Evolutionary conservation across 2,888 invertebrate species (phyloP).

Genomic region (Iselma pallidipennis): DNA sequence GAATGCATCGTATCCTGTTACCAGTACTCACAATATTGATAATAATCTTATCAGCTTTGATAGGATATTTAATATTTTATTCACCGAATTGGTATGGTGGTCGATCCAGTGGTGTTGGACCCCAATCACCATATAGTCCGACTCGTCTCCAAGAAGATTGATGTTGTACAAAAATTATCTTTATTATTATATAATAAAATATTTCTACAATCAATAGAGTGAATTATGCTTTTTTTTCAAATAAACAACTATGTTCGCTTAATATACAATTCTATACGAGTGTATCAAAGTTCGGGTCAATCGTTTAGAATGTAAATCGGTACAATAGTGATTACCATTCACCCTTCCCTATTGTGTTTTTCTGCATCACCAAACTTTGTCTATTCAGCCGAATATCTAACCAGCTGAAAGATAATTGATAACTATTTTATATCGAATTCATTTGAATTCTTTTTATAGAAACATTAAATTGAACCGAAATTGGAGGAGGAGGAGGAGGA

Average conservation of each 20-base stretch:
- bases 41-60: constrained; percentile 41
- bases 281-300: constrained; percentile 42
- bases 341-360: constrained; percentile 50
- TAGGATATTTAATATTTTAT: constrained; percentile 48
- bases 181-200: not conserved
- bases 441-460: constrained; percentile 40
- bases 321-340: constrained; percentile 49
- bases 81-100: constrained; percentile 30
- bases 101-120: constrained; percentile 36
- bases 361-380: constrained; percentile 45
- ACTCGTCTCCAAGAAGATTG: constrained; percentile 2
- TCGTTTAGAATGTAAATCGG: constrained; percentile 50
- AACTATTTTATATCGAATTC: constrained; percentile 49
- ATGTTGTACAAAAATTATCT: not conserved
- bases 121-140: constrained; percentile 46
- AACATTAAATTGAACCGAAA: not conserved
- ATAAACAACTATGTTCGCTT: too few relatives aligned
- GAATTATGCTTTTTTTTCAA: constrained; percentile 5
- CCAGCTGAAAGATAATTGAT: constrained; percentile 49
- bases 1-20: constrained; percentile 46
- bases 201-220: constrained; percentile 5
- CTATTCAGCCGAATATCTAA: constrained; percentile 42
- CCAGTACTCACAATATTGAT: constrained; percentile 41
- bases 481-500: not conserved
- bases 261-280: constrained; percentile 18